Evolutionary conservation across 2,888 invertebrate genomes (phyloP).

Genomic region (Drosophila stalkeri): DNA sequence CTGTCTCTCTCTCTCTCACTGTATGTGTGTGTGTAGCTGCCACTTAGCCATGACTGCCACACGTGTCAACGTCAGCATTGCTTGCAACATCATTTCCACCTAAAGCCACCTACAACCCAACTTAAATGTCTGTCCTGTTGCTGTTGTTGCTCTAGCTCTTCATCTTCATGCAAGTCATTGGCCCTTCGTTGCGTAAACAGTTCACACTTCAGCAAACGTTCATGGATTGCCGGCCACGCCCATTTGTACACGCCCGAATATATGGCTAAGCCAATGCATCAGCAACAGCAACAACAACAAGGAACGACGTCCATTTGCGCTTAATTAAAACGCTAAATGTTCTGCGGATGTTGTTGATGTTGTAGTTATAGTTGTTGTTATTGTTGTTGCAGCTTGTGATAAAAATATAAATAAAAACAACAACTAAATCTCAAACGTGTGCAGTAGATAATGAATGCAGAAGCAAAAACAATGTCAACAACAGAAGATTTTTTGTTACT

Average conservation of each 20-base stretch:
- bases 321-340: constrained; percentile 77
- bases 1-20: not conserved
- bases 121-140: not conserved
- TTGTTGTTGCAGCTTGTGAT: constrained; percentile 24
- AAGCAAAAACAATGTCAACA: constrained; percentile 14
- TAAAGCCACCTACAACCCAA: constrained; percentile 5
- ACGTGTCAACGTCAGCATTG: constrained; percentile 59
- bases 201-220: constrained; percentile 60
- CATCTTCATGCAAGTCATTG: constrained; percentile 67
- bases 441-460: constrained; percentile 13
- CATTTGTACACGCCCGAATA: constrained; percentile 14
- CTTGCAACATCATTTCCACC: constrained; percentile 33
- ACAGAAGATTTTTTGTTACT: constrained; percentile 4
- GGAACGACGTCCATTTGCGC: constrained; percentile 63
- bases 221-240: constrained; percentile 52
- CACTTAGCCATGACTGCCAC: constrained; percentile 46
- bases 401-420: constrained; percentile 18
- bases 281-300: constrained; percentile 22
- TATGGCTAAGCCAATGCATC: constrained; percentile 15
- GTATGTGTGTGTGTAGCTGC: constrained; percentile 26
- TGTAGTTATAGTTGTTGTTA: constrained; percentile 29
- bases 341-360: constrained; percentile 53
- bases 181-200: constrained; percentile 61
- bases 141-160: constrained; percentile 1
- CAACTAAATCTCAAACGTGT: constrained; percentile 20